These are phyloP conservation scores for Sciurus niger DNA, from an alignment of 2,113 vertebrate genomes.

Conservation along the genomic window DNA sequence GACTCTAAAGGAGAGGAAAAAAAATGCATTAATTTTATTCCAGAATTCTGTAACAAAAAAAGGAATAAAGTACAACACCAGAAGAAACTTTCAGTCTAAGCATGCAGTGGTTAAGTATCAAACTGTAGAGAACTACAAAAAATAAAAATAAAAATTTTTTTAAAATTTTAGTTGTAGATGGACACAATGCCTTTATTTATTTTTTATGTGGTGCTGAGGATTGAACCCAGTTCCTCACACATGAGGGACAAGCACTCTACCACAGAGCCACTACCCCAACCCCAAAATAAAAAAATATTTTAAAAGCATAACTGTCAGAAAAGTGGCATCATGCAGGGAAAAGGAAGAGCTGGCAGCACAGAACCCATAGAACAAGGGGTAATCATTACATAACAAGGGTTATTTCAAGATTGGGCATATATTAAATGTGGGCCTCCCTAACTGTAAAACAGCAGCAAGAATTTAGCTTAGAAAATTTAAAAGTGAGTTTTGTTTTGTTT, in stretches of 20 bases:
- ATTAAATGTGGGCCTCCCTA: background rate
- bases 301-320: background rate
- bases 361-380: background rate
- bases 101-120: background rate
- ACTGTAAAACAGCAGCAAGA: background rate
- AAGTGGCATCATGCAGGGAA: background rate
- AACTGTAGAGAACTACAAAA: background rate
- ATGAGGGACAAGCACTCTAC: too few species aligned
- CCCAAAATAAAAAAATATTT: too few species aligned
- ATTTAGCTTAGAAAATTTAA: slow-evolving; percentile 21
- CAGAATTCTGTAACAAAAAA: slow-evolving; percentile 23
- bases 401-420: background rate
- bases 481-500: background rate
- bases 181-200: too few species aligned
- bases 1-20: background rate
- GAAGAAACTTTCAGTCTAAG: slow-evolving; percentile 28
- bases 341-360: background rate
- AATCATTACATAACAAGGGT: background rate
- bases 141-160: background rate
- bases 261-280: too few species aligned
- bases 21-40: background rate
- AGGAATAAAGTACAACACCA: background rate
- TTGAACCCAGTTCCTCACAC: too few species aligned
- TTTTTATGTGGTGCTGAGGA: too few species aligned
- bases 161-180: too few species aligned